Evolutionary conservation across 2,797 vertebrate genomes (phyloP), one percentile per base, ranked within the genome.

Genomic region (Microchirus variegatus): DNA sequence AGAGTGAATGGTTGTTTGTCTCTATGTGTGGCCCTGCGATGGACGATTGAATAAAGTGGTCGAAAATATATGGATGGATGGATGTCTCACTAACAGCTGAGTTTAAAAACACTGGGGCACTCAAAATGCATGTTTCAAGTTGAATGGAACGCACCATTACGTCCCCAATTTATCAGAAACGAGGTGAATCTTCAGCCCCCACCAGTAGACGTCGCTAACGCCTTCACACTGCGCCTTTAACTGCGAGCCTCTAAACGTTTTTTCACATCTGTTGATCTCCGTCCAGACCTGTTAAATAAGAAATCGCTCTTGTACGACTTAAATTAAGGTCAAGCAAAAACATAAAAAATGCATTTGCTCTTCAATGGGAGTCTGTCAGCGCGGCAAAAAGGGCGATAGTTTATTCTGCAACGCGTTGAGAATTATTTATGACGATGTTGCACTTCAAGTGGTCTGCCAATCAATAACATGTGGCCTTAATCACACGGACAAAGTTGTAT

Each of bases 341-440:
- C 83, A 89, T 88, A 76, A 89, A 89, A 89, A 82, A 89, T 88
- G 82, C 80, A 90, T 89, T 46, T 22, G 47, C 64, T 73, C 64
- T 81, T 84, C 77, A 82, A 63, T 52, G 57, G 56, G 13, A 37
- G 73, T 53, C 44, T 16, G 78, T 72, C 73, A 19, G 77, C 38
- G 45, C 40, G n/a, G 53, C 67, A 58, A 45, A 58, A 45, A 68
- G 77, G 80, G 79, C 70, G 82, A 73, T 73, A 65, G 72, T 81
- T 85, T 73, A 83, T 81, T 79, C 79, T 81, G 62, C 53, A 57
- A 74, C 31, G 83, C 71, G 63, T 65, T 68, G 35, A 51, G 73
- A 90, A 90, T 89, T 87, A 89, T 89, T 90, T 87, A 89, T 90
- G 83, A 82, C 47, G 74, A 87, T 81, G 82, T 81, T 87, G 73